These are phyloP conservation scores for Aleadryas rufinucha DNA, from an alignment of 2,113 vertebrate species.

Conservation along the genomic window DNA sequence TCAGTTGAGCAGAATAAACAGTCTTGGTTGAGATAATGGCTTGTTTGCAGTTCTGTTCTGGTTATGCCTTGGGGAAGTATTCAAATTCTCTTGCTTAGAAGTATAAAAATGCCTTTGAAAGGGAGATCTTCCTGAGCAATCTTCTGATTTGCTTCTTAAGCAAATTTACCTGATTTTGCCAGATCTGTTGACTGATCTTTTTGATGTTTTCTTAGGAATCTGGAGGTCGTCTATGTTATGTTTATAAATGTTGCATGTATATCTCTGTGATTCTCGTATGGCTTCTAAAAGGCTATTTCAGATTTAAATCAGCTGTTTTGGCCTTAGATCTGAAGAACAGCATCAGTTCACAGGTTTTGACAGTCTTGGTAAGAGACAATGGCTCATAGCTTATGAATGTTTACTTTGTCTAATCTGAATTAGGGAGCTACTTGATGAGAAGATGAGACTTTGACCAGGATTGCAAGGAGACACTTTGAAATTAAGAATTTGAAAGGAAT, in stretches of 20 bases:
- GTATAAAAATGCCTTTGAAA: conserved; percentile 18
- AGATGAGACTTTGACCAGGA: not conserved
- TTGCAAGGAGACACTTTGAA: not conserved
- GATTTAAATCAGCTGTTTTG: conserved; percentile 11
- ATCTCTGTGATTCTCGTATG: not conserved
- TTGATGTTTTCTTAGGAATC: not conserved
- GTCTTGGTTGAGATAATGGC: not conserved
- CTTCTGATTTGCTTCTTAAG: not conserved
- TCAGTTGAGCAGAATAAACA: not conserved
- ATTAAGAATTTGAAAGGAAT: not conserved
- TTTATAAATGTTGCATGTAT: not conserved
- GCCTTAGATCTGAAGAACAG: conserved; percentile 2
- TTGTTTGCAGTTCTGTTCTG: not conserved
- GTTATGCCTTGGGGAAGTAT: not conserved
- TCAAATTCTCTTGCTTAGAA: not conserved
- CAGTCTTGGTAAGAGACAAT: not conserved
- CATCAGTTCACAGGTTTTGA: not conserved
- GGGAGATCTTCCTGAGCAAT: not conserved
- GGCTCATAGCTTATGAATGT: not conserved
- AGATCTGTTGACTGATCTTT: conserved; percentile 2
- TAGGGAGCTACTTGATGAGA: not conserved
- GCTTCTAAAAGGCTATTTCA: not conserved
- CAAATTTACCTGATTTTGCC: not conserved
- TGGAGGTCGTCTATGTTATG: not conserved
- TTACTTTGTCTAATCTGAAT: not conserved